Percentiles rank a stretch among this genome's conserved stretches.
These are phyloP conservation scores for Hymenochirus boettgeri DNA, from an alignment of 2,113 vertebrate species.

Conservation along the genomic window DNA sequence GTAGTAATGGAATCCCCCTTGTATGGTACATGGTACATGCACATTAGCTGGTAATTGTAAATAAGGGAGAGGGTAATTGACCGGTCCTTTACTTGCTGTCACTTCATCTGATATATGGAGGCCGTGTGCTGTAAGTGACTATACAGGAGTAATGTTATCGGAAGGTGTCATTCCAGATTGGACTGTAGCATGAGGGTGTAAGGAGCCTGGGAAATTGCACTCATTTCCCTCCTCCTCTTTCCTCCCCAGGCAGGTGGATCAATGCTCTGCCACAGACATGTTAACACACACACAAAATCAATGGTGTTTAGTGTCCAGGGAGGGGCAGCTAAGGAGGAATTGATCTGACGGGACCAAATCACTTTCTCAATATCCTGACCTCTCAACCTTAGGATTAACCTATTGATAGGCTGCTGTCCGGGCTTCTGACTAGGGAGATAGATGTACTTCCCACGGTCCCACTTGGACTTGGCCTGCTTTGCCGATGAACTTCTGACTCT, in stretches of 20 bases:
- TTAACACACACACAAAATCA: constrained; percentile 49
- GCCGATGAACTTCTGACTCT: not conserved
- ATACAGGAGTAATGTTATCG: not conserved
- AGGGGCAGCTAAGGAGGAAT: constrained; percentile 52
- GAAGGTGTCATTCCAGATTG: not conserved
- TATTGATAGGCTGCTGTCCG: constrained; percentile 59
- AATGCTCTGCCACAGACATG: constrained; percentile 54
- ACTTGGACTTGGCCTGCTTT: constrained; percentile 29
- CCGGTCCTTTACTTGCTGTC: not conserved
- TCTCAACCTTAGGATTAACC: constrained; percentile 57
- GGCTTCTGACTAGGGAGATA: constrained; percentile 28
- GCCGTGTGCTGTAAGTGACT: not conserved
- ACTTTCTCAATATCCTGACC: constrained; percentile 65
- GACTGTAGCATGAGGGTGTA: constrained; percentile 12
- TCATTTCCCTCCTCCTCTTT: constrained; percentile 4
- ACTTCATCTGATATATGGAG: not conserved
- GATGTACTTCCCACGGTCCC: not conserved
- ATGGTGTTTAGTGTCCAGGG: constrained; percentile 44
- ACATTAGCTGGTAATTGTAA: not conserved
- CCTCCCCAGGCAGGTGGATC: constrained; percentile 41
- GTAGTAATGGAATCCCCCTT: no score
- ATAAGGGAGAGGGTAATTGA: not conserved
- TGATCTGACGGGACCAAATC: constrained; percentile 68
- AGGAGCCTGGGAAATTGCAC: constrained; percentile 6
- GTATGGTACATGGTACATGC: not conserved